These are phyloP conservation scores for Uria lomvia DNA, from an alignment of 2,113 vertebrate genomes.

Conservation along the genomic window DNA sequence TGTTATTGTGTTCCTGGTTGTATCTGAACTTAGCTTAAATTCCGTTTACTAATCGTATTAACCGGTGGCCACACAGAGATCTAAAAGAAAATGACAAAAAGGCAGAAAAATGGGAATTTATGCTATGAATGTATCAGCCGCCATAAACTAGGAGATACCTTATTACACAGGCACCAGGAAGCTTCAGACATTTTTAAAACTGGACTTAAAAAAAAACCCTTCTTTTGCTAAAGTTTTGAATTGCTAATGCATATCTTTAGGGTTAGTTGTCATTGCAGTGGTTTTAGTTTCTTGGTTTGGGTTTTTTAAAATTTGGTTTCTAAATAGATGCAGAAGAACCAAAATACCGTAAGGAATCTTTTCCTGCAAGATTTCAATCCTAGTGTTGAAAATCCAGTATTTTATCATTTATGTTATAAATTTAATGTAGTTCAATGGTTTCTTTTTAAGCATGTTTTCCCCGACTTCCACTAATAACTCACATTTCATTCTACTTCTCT, in stretches of 20 bases:
- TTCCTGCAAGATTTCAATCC: not conserved
- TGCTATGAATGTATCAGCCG: not conserved
- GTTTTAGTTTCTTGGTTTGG: not conserved
- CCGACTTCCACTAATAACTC: not conserved
- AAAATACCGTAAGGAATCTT: not conserved
- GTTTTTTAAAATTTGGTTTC: not conserved
- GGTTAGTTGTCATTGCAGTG: not conserved
- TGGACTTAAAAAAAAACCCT: accelerated
- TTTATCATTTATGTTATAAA: not conserved
- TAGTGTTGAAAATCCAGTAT: not conserved
- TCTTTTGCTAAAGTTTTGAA: not conserved
- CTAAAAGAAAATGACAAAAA: not conserved
- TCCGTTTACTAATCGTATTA: not conserved
- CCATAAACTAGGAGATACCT: not conserved
- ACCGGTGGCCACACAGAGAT: not conserved
- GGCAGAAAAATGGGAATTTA: not conserved
- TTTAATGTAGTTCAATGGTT: not conserved
- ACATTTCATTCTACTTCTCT: not conserved
- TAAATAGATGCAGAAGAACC: not conserved
- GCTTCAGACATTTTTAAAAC: not conserved
- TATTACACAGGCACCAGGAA: not conserved
- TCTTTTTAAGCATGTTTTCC: not conserved
- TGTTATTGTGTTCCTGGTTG: not conserved
- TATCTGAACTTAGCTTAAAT: not conserved
- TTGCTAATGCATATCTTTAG: not conserved